phyloP scores from a whole-genome alignment of 2,888 invertebrate species.

The Heliconius ismenius region DNA sequence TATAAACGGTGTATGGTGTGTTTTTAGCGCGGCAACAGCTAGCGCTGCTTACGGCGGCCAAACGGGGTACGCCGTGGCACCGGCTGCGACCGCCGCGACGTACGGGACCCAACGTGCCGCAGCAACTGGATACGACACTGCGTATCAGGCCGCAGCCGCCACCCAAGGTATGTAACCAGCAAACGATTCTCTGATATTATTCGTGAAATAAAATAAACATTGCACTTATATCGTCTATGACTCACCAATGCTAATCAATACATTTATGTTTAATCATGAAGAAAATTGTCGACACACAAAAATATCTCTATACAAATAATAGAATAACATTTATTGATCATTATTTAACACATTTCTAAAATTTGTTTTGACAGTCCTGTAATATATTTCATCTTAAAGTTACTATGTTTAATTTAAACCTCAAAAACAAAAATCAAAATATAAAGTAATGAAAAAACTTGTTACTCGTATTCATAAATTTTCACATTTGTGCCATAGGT shows the following conservation, averaged over 20 bases:
- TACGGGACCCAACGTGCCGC: conserved; percentile 92
- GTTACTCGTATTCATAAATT: not conserved
- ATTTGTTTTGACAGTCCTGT: no score
- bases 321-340: not conserved
- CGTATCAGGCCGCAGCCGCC: conserved; percentile 90
- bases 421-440: no score
- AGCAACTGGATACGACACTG: conserved; percentile 90
- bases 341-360: not conserved
- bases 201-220: not conserved
- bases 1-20: conserved; percentile 45
- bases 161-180: conserved; percentile 82
- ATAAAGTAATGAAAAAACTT: no score
- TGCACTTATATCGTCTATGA: not conserved
- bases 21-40: conserved; percentile 85
- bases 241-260: conserved; percentile 1
- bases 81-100: conserved; percentile 90
- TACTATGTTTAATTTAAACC: no score
- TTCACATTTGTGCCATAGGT: not conserved
- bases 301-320: not conserved
- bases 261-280: not conserved
- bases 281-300: not conserved
- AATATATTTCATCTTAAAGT: no score
- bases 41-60: conserved; percentile 92
- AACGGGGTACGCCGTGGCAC: conserved; percentile 91
- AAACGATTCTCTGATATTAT: not conserved